Evolutionary conservation across 1,140 invertebrate genomes (phyloP), one percentile per base, ranked within the genome.

Genomic region (Apis dorsata): DNA sequence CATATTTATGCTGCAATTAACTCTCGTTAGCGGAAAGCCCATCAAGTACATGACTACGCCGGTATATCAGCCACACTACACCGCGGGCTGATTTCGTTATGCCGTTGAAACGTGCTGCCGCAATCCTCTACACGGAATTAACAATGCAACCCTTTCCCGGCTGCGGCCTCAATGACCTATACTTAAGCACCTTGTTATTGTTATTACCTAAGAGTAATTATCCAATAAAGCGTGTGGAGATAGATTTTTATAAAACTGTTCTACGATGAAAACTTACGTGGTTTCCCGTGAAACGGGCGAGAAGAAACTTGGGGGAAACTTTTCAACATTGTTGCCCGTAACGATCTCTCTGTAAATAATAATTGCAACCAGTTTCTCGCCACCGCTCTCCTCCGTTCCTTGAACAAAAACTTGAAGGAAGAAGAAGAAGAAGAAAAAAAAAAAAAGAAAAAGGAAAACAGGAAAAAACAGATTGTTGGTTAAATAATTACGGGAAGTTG

Each of bases 1-100:
- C 71, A 83, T 87, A 87, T 87, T 87, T 87, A 87, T 77, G 80
- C 71, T 72, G 84, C 85, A 87, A 87, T 87, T 87, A 87, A 80
- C 86, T 85, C 86, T 85, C 86, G 84, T 87, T 83, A 87, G 80
- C 80, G 84, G 74, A 66, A 72, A 74, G 70, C 65, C 73, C 79
- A 86, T 86, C 83, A 86, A 80, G 82, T 86, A 84, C 85, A 74
- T 77, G 76, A 77, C 73, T 71, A 85, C 65, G 70, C 57, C 82
- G 78, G 71, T 84, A 76, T 86, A 82, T 86, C 79, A 85, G 83
- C 78, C 74, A 70, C 60, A 62, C 49, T 75, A 72, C 71, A 84
- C 75, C 82, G 72, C 69, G 66, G 59, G 77, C 71, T 79, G 83
- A 84, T 83, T 86, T 84, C 83, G 74, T 86, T 84, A 84, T 57